phyloP scores from a whole-genome alignment of 2,888 invertebrate species.

The Teleogryllus oceanicus region DNA sequence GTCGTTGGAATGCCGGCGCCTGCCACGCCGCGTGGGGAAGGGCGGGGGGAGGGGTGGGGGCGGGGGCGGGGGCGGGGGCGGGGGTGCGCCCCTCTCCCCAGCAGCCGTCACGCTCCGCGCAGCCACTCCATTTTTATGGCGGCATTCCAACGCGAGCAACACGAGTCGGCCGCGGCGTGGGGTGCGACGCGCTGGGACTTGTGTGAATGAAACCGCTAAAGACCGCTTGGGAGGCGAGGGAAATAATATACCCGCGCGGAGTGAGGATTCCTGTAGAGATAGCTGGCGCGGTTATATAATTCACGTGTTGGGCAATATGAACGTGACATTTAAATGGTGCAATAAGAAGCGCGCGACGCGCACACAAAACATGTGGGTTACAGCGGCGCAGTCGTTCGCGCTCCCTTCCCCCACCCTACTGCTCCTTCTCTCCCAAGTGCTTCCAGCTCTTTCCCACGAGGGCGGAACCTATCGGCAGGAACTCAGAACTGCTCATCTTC shows the following conservation, averaged over 20 bases:
- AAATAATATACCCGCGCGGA: not conserved
- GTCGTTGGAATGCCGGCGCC: no score
- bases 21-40: no score
- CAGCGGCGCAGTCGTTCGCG: no score
- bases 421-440: no score
- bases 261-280: not conserved
- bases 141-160: not conserved
- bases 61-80: accelerated
- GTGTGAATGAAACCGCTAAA: conserved; percentile 18
- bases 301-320: not conserved
- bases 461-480: no score
- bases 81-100: no score
- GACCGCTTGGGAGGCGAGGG: not conserved
- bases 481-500: no score
- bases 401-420: no score
- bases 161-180: not conserved
- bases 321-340: not conserved
- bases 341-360: no score
- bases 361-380: no score
- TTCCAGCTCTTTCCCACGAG: no score
- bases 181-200: not conserved
- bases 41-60: accelerated
- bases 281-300: not conserved
- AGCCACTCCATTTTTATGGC: conserved; percentile 4
- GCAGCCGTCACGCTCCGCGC: no score